Base-by-base conservation (phyloP, 2,113 vertebrate genomes). In the Odocoileus virginianus region DNA sequence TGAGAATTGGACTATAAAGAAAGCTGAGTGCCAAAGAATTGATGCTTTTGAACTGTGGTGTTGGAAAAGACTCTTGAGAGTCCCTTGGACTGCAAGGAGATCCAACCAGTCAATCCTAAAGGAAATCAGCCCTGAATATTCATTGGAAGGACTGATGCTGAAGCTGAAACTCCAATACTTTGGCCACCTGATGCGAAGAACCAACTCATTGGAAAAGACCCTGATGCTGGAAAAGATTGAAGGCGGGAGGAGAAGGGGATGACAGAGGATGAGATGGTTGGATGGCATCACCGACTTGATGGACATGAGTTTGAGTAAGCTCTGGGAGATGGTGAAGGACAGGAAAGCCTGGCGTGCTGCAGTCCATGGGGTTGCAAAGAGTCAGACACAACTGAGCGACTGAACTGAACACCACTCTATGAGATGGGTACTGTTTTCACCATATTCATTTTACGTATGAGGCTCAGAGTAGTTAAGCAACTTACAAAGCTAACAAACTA, bases 361-460 rank as follows among this genome's bases (percentile, higher is more conserved):
- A 71, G n/a, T 71, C 67, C 67, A 71, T 71, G 10, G 21, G 67
- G n/a, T 71, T 1, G 2, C 19, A 40, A 40, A 71, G 5, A 71
- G 67, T 71, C 1, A 0, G 67, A 71, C 67, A 71, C 0, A 19
- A 71, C n/a, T 40, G 10, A 71, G 67, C 5, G 3, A 71, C n/a
- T 71, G 67, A 71, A 71, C n/a, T 71, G 19, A 71, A 71, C 4
- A 74, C 6, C 9, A 58, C 28, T 89, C 64, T 91, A 25, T 55
- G 76, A 93, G 40, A 82, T 94, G 33, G 40, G 40, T 54, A 83
- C 76, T 81, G 45, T 84, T 94, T 91, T 95, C 47, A 83, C 43
- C 74, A 96, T 90, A 89, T n/a, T 95, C 36, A 60, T 93, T 91
- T 97, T 96, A 71, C 33, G 95, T 94, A 96, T 87, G 64, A 95